Conservation (phyloP, 2,888 invertebrate genomes). For the Ornithoptera priamus region DNA sequence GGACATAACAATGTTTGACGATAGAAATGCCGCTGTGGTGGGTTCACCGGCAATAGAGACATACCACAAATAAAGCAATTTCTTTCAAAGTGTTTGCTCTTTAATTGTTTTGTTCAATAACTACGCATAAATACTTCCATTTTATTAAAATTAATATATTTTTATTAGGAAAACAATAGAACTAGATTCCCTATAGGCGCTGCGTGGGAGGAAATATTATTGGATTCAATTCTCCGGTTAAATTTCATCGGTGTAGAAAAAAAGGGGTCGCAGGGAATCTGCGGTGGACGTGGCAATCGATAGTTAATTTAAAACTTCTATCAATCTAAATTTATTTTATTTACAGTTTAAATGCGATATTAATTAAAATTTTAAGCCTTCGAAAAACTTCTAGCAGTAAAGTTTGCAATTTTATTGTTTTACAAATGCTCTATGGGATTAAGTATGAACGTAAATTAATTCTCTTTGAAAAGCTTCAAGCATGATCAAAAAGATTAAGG, state of each 20-base stretch:
- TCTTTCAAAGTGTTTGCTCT: neutral
- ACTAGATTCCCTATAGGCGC: neutral
- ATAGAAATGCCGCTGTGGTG: too few relatives aligned
- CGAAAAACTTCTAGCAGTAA: neutral
- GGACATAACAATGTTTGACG: too few relatives aligned
- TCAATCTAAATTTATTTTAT: slow-evolving; percentile 4
- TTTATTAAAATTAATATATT: neutral
- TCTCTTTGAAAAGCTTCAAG: too few relatives aligned
- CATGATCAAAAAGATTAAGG: too few relatives aligned
- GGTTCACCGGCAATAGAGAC: too few relatives aligned
- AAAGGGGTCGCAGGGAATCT: slow-evolving; percentile 8
- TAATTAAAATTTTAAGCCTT: neutral
- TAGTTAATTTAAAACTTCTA: slow-evolving; percentile 20
- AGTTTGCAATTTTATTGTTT: neutral
- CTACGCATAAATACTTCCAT: neutral
- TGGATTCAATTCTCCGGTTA: slow-evolving; percentile 9
- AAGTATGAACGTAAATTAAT: neutral
- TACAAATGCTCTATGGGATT: neutral
- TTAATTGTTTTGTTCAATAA: neutral
- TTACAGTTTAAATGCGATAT: neutral
- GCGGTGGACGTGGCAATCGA: slow-evolving; percentile 18
- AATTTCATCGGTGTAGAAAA: slow-evolving; percentile 11
- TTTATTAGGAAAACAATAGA: neutral
- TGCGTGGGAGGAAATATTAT: slow-evolving; percentile 14
- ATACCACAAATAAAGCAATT: neutral